Percentiles rank a stretch among this genome's conserved stretches.
Conservation (phyloP, 1,140 invertebrate genomes). For the Mamestra configurata region DNA sequence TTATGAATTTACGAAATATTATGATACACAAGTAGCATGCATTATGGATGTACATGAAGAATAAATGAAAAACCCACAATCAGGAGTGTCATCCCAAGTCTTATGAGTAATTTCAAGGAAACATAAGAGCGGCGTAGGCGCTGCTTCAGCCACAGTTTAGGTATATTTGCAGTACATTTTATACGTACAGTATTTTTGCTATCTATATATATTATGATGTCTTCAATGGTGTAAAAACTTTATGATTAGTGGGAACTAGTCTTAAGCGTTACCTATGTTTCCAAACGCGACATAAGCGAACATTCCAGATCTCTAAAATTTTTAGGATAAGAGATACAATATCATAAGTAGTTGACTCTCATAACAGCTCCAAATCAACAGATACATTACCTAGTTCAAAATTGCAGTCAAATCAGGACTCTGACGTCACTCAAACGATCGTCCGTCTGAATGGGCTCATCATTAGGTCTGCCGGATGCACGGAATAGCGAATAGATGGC, state of each 20-base stretch:
- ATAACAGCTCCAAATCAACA: neutral
- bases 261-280: no score
- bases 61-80: neutral
- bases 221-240: neutral
- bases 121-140: neutral
- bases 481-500: neutral
- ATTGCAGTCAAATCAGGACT: slow-evolving; percentile 11
- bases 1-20: neutral
- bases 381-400: neutral
- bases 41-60: no score
- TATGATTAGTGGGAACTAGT: no score
- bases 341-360: neutral
- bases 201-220: neutral
- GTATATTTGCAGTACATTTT: neutral
- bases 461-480: slow-evolving; percentile 58
- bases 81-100: slow-evolving; percentile 1
- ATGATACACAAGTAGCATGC: neutral
- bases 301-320: no score
- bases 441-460: slow-evolving; percentile 59
- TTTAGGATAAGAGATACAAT: no score
- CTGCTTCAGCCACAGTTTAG: neutral
- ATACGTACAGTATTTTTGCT: neutral
- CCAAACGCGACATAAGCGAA: no score
- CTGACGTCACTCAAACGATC: slow-evolving; percentile 30
- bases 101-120: neutral